These are phyloP conservation scores for Molossus molossus DNA, from an alignment of 2,797 vertebrate species.

Conservation along the genomic window DNA sequence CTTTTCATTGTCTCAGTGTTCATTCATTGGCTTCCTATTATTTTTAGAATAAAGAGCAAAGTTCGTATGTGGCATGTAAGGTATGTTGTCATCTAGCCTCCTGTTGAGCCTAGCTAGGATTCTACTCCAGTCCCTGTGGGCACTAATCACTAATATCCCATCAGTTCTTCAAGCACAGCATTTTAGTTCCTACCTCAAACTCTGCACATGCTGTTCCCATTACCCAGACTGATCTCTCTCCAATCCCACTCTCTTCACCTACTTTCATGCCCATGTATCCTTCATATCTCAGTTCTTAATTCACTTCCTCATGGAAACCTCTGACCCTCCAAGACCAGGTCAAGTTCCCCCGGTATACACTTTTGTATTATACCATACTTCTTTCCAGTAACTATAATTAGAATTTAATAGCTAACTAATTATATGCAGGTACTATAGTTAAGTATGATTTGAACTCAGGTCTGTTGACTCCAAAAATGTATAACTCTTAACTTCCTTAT, in stretches of 20 bases:
- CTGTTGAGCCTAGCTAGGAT: background rate
- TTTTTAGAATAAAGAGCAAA: slow-evolving; percentile 37
- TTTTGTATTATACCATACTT: background rate
- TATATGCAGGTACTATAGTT: background rate
- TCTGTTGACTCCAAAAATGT: slow-evolving; percentile 23
- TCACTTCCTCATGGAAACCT: background rate
- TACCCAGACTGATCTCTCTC: background rate
- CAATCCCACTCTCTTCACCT: background rate
- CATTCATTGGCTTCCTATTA: background rate
- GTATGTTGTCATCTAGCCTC: background rate
- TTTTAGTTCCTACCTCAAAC: background rate
- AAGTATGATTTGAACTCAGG: slow-evolving; percentile 23
- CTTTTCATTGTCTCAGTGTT: background rate
- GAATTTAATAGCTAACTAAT: slow-evolving; percentile 13
- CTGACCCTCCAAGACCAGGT: background rate
- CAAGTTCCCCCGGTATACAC: background rate
- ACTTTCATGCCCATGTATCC: background rate
- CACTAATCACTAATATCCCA: background rate
- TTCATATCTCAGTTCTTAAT: slow-evolving; percentile 15
- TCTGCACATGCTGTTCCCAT: background rate
- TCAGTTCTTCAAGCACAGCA: background rate
- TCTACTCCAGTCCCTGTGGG: background rate
- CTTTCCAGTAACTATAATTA: background rate
- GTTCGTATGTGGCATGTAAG: background rate
- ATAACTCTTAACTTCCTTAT: background rate